phyloP scores from a whole-genome alignment of 1,140 invertebrate species.

The Drosophila sp. region DNA sequence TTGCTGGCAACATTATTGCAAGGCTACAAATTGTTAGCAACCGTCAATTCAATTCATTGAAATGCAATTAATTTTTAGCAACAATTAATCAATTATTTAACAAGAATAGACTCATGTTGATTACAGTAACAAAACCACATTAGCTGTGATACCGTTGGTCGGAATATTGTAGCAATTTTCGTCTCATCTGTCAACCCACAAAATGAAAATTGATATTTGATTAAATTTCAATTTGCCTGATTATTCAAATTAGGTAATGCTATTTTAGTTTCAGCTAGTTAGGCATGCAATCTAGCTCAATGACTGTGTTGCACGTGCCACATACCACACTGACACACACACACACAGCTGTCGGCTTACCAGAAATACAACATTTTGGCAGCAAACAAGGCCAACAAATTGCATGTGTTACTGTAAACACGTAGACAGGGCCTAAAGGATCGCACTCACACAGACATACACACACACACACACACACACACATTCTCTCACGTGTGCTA shows the following conservation, averaged over 20 bases:
- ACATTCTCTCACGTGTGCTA: slow-evolving; percentile 26
- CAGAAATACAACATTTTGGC: slow-evolving; percentile 51
- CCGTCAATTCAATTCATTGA: neutral
- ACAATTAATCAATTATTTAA: slow-evolving; percentile 22
- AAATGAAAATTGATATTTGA: slow-evolving; percentile 30
- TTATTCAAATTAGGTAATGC: slow-evolving; percentile 68
- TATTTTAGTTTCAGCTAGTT: slow-evolving; percentile 38
- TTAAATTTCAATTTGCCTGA: slow-evolving; percentile 56
- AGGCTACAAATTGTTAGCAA: neutral
- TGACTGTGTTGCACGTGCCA: neutral
- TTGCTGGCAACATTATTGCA: slow-evolving; percentile 11
- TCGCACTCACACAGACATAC: slow-evolving; percentile 6
- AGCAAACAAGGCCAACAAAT: slow-evolving; percentile 49
- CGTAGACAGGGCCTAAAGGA: slow-evolving; percentile 35
- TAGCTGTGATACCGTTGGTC: neutral
- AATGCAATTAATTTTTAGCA: neutral
- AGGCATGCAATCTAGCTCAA: slow-evolving; percentile 18
- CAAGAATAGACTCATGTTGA: neutral
- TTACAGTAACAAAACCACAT: slow-evolving; percentile 3
- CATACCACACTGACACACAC: slow-evolving; percentile 8
- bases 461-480: neutral
- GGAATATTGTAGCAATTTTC: neutral
- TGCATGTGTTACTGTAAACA: slow-evolving; percentile 52
- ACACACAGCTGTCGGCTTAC: slow-evolving; percentile 18
- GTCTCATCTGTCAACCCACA: neutral